A percentile compares a stretch with the other conserved stretches of the same genome.
Conservation (phyloP, 1,140 invertebrate genomes). For the Bombus confusus region DNA sequence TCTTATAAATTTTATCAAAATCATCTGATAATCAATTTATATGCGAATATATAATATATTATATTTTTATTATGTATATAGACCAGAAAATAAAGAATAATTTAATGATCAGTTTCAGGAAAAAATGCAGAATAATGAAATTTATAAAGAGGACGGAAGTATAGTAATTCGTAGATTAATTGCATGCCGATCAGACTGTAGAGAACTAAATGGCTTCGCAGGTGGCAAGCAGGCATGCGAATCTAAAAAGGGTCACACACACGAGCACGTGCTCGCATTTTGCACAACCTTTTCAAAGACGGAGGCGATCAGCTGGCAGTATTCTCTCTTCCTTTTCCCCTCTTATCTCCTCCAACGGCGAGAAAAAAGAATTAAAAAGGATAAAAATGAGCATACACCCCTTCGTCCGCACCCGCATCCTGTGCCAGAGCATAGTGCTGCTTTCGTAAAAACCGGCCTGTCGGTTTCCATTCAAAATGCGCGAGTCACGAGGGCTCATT, state of each 20-base stretch:
- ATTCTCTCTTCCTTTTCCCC: constrained; percentile 26
- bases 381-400: constrained; percentile 64
- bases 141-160: neutral
- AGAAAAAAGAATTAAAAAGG: constrained; percentile 48
- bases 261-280: constrained; percentile 69
- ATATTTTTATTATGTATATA: neutral
- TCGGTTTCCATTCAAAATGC: constrained; percentile 69
- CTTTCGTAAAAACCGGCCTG: constrained; percentile 65
- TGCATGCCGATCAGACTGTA: constrained; percentile 28
- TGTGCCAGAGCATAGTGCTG: constrained; percentile 52
- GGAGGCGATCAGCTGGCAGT: constrained; percentile 67
- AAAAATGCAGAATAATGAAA: neutral
- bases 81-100: neutral
- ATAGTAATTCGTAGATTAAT: constrained; percentile 44
- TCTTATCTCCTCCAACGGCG: constrained; percentile 41
- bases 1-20: neutral
- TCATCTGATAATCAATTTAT: neutral
- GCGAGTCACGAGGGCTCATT: constrained; percentile 71
- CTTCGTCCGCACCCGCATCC: constrained; percentile 67
- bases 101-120: neutral
- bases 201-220: constrained; percentile 58
- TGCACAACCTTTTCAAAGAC: constrained; percentile 64
- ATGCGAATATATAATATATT: neutral
- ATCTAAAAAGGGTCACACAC: constrained; percentile 57
- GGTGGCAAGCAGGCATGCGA: constrained; percentile 67